Base-by-base conservation (phyloP, 2,113 vertebrate species). In the Callospermophilus lateralis region DNA sequence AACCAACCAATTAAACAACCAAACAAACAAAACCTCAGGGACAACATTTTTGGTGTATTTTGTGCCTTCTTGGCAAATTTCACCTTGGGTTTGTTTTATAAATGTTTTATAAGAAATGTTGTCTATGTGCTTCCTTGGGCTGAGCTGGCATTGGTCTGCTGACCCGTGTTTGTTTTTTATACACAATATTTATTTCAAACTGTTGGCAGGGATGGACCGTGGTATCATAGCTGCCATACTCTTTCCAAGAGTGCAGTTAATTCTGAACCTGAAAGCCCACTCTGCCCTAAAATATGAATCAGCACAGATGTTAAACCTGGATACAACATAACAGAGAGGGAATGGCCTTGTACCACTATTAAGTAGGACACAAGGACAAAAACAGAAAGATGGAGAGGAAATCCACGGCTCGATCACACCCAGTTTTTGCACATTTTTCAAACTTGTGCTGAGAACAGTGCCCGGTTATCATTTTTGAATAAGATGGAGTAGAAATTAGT, bases 141-240 rank as follows among this genome's bases (percentile, higher is more conserved):
- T 73, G 53, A 89, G 61, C 91, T 61, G 72, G 12, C 6, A 32
- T 80, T 30, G 67, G 96, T 76, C 85, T 67, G 81, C 89, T 79
- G 89, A 81, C 97, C 97, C 96, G 97, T 96, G 93, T 96, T 97
- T 97, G 17, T 98, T 48, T 72, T 98, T 98, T 98, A 96, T 97
- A 90, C 17, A 37, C 15, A 51, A 17, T 93, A 84, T 97, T 96
- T 94, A 93, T 97, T 97, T 87, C 80, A 92, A 83, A 73, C 91
- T 95, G 92, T 96, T 97, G 80, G 96, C 84, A 91, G 79, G 93
- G 77, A 79, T 42, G n/a, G 73, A 91, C 58, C 58, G 74, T 73
- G 95, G 78, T 80, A 58, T 90, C 94, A 96, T 89, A 90, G 10
- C 94, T 94, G 94, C 2, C 26, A 74, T 58, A 39, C 80, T 92